Evolutionary conservation across 2,888 invertebrate species (phyloP), one percentile per base, ranked within the genome.

Genomic region (Drosophila melanosoma): DNA sequence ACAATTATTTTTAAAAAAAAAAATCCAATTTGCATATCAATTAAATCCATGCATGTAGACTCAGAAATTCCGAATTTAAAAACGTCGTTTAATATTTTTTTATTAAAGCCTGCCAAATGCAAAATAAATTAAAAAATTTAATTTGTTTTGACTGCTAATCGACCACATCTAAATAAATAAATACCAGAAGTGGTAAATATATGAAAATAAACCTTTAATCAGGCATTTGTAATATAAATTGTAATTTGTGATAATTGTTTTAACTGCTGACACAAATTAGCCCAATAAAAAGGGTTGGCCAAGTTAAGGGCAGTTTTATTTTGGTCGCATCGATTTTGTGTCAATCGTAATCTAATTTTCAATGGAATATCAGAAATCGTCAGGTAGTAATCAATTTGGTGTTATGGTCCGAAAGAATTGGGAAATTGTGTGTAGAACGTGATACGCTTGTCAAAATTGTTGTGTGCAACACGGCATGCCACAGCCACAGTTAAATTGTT

Each of bases 301-400:
- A 48, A 32, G 29, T 23, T 33, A 20, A 40, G 26, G 42, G 42
- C 32, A 17, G 63, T 71, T 74, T 62, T 66, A 74, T 71, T 59
- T 74, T 67, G 20, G 42, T 62, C 54, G 20, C 67, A 88, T 83
- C 68, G 83, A 83, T 83, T 88, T 88, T 73, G 36, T 83, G 86
- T 83, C 86, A 80, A 69, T 45, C 73, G 53, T 61, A 64, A 63
- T 61, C 64, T 38, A 69, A 61, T 69, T 61, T 45, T 45, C 51
- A 8, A 38, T 23, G 61, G 32, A 17, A 23, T 15, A 32, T 32
- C 23, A 48, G 38, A 36, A 61, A 80, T 79, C 60, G 45, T 42
- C 12, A 32, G 42, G 38, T 57, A 29, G 49, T 62, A 78, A 62
- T 76, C 76, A 68, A 64, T 76, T 67, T 66, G 60, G 51, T 64